phyloP scores from a whole-genome alignment of 1,140 invertebrate genomes.

The Neomicropteryx cornuta region DNA sequence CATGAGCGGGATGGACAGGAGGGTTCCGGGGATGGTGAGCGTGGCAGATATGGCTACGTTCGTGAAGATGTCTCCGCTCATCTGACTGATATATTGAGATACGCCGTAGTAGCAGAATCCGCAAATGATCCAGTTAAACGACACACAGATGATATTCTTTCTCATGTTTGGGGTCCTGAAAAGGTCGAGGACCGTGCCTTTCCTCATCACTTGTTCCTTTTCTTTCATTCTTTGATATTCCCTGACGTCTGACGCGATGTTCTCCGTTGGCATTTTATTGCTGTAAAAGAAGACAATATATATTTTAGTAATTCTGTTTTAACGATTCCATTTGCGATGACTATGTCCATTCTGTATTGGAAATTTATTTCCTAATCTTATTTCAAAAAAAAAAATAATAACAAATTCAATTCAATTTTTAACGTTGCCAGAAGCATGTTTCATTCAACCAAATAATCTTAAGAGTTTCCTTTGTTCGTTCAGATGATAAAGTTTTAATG shows the following conservation, averaged over 20 bases:
- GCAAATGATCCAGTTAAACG: constrained; percentile 58
- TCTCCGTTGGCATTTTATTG: constrained; percentile 41
- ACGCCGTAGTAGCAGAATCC: constrained; percentile 66
- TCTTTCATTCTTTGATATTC: constrained; percentile 23
- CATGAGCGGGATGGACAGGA: constrained; percentile 50
- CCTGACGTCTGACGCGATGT: constrained; percentile 37
- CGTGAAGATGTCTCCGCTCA: constrained; percentile 59
- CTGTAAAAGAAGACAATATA: constrained; percentile 24
- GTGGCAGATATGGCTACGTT: constrained; percentile 56
- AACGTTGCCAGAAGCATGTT: too few relatives aligned
- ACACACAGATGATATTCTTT: constrained; percentile 58
- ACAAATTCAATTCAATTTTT: too few relatives aligned
- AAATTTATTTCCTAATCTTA: too few relatives aligned
- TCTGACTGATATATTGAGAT: constrained; percentile 59
- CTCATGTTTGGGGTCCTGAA: constrained; percentile 64
- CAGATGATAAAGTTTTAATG: too few relatives aligned
- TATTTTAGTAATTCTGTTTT: too few relatives aligned
- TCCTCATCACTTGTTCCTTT: constrained; percentile 28
- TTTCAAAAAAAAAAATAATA: too few relatives aligned
- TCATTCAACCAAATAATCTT: too few relatives aligned
- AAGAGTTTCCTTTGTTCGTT: too few relatives aligned
- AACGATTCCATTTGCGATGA: too few relatives aligned
- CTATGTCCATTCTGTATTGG: too few relatives aligned
- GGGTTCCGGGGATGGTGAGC: constrained; percentile 50
- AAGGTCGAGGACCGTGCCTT: constrained; percentile 53